Conservation (phyloP, 2,797 vertebrate genomes). For the Mionectes olivaceus region DNA sequence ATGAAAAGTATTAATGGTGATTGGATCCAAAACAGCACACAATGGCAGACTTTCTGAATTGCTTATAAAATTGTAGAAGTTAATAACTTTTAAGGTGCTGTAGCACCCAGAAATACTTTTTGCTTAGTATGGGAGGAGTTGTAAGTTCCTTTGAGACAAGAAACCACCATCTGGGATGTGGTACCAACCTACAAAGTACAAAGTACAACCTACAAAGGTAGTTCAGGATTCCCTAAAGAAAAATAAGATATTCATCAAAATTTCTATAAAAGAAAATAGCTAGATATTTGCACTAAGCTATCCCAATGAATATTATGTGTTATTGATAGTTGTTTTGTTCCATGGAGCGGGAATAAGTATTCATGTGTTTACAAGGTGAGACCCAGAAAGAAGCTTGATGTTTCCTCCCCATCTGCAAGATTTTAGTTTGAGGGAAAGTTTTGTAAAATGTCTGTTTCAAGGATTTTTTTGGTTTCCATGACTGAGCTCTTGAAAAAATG, state of each 20-base stretch:
- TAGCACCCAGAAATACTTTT: not conserved
- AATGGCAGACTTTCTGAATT: not conserved
- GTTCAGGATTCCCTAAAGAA: not conserved
- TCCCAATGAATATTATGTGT: not conserved
- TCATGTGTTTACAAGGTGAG: not conserved
- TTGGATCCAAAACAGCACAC: accelerated
- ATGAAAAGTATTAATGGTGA: not conserved
- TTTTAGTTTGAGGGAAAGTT: not conserved
- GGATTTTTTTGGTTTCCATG: not conserved
- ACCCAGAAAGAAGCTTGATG: not conserved
- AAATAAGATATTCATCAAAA: not conserved
- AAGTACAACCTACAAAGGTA: not conserved
- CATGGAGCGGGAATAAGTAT: not conserved
- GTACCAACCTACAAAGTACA: not conserved
- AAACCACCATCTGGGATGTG: not conserved
- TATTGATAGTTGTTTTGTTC: not conserved
- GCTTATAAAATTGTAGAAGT: not conserved
- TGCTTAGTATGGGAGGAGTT: not conserved
- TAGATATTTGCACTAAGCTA: not conserved
- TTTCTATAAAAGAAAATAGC: not conserved
- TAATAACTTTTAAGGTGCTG: not conserved
- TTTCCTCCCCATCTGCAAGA: not conserved
- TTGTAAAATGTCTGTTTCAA: not conserved
- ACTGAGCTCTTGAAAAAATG: not conserved
- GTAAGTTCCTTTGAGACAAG: not conserved